phyloP scores from a whole-genome alignment of 2,113 vertebrate genomes.

The Grantiella picta region DNA sequence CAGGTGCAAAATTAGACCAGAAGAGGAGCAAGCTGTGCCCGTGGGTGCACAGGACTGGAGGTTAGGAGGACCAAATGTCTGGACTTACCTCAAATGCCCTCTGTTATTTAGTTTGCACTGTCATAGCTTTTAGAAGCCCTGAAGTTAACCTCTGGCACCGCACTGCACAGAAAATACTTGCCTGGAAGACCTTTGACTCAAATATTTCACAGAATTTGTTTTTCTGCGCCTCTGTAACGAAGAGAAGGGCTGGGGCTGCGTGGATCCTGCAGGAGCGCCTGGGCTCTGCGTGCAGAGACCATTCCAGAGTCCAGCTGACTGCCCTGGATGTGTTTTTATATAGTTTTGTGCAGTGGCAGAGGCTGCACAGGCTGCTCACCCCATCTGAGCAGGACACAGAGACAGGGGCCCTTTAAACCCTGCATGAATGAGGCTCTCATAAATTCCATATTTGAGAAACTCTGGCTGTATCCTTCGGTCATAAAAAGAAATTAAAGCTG shows the following conservation, averaged over 20 bases:
- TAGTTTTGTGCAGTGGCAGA: background rate
- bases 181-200: background rate
- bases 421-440: constrained; percentile 39
- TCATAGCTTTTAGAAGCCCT: background rate
- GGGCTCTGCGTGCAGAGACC: background rate
- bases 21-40: fast-evolving
- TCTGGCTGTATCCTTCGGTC: constrained; percentile 7
- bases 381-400: background rate
- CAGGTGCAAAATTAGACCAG: background rate
- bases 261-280: background rate
- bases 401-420: constrained; percentile 1
- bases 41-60: fast-evolving
- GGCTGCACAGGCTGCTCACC: background rate
- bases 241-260: background rate
- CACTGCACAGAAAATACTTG: background rate
- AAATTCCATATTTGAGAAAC: constrained; percentile 6
- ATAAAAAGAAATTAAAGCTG: constrained; percentile 49
- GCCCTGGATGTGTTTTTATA: background rate
- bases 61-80: background rate
- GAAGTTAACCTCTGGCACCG: background rate
- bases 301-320: background rate
- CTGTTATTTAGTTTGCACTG: background rate
- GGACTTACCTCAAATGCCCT: background rate
- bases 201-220: background rate
- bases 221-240: background rate